Conservation (phyloP, 2,888 invertebrate genomes). For the Orthosia gothica region DNA sequence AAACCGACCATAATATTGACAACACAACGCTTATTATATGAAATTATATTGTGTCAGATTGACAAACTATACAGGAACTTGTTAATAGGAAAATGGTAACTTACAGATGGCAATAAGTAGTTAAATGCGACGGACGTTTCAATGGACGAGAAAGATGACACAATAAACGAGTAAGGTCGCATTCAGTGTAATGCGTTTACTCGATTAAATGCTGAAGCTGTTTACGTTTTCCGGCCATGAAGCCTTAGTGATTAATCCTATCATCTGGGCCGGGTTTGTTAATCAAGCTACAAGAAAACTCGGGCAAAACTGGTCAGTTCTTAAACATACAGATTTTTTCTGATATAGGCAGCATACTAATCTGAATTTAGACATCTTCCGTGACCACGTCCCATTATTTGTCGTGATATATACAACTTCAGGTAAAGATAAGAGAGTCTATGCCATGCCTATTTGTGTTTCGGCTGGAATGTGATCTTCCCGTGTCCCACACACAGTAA, state of each 20-base stretch:
- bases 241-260: constrained; percentile 20
- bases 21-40: neutral
- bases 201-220: constrained; percentile 7
- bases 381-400: neutral
- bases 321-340: neutral
- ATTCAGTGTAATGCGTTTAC: constrained; percentile 23
- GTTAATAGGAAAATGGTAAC: constrained; percentile 28
- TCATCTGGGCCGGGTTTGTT: constrained; percentile 8
- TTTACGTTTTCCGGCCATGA: constrained; percentile 37
- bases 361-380: neutral
- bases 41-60: constrained; percentile 21
- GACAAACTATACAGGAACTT: neutral
- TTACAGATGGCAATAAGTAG: neutral
- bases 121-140: constrained; percentile 7
- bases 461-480: neutral
- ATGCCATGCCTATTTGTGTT: neutral
- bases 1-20: neutral
- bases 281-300: constrained; percentile 10
- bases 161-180: constrained; percentile 20
- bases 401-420: too few relatives aligned
- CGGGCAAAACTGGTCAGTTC: neutral
- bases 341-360: neutral
- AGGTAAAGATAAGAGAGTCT: too few relatives aligned
- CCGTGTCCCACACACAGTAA: neutral
- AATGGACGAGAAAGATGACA: constrained; percentile 17